phyloP scores from a whole-genome alignment of 1,140 invertebrate species.

The Trialeurodes vaporariorum region DNA sequence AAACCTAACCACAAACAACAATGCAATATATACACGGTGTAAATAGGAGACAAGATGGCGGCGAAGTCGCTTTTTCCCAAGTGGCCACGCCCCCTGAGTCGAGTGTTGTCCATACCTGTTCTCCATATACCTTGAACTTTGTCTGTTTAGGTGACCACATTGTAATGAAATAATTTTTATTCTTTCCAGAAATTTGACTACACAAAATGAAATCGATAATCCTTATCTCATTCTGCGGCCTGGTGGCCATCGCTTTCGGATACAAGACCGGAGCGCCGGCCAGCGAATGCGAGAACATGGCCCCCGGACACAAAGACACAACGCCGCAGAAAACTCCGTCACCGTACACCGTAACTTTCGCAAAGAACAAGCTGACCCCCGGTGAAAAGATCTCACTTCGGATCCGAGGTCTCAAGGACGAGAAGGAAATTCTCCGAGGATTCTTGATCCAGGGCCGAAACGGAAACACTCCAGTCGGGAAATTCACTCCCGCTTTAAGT shows the following conservation, averaged over 20 bases:
- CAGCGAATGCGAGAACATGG: constrained; percentile 39
- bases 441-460: constrained; percentile 39
- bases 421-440: constrained; percentile 35
- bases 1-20: no score
- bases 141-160: no score
- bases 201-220: background rate
- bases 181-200: background rate
- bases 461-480: constrained; percentile 36
- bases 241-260: constrained; percentile 2
- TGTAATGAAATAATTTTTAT: no score
- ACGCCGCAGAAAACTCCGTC: constrained; percentile 31
- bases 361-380: constrained; percentile 32
- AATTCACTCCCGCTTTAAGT: constrained; percentile 33
- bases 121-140: no score
- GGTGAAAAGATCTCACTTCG: constrained; percentile 32
- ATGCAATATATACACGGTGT: no score
- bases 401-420: constrained; percentile 29
- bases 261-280: constrained; percentile 34
- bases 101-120: no score
- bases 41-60: no score
- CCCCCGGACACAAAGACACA: constrained; percentile 36
- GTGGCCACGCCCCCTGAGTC: no score
- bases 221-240: background rate
- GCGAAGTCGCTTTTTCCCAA: no score
- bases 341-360: constrained; percentile 38